A percentile compares a stretch with the other conserved stretches of the same genome.
Conservation (phyloP, 2,113 vertebrate genomes). For the Ictalurus punctatus region DNA sequence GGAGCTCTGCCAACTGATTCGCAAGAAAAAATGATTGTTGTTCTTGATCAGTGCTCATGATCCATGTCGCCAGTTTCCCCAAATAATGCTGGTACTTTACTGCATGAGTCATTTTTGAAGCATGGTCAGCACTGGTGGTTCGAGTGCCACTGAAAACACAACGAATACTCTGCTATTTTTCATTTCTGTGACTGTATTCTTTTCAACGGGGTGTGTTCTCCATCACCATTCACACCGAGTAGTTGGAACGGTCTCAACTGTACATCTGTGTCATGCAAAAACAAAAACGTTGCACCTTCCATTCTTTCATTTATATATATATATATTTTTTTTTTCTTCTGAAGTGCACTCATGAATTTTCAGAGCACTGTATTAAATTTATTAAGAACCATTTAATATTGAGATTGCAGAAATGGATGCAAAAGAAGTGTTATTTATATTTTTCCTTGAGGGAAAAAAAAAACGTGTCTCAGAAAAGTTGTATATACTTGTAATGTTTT, state of each 20-base stretch:
- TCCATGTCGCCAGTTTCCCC: not conserved
- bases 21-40: not conserved
- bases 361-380: constrained; percentile 89
- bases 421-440: constrained; percentile 92
- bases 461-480: constrained; percentile 86
- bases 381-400: constrained; percentile 94
- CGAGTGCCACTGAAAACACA: not conserved
- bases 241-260: constrained; percentile 22
- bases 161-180: not conserved
- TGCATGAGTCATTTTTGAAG: constrained; percentile 30
- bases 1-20: not conserved
- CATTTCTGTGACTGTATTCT: constrained; percentile 9
- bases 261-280: constrained; percentile 34
- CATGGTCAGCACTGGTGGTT: not conserved
- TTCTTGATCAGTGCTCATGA: not conserved
- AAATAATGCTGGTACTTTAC: not conserved
- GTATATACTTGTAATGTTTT: constrained; percentile 84
- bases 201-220: constrained; percentile 1
- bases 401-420: constrained; percentile 78
- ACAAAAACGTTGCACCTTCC: constrained; percentile 48
- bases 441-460: constrained; percentile 81
- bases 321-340: constrained; percentile 59
- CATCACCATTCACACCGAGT: not conserved
- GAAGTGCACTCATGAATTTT: constrained; percentile 82
- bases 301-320: constrained; percentile 24